Evolutionary conservation across 1,140 invertebrate species (phyloP).

Genomic region (Brachionus calyciflorus): DNA sequence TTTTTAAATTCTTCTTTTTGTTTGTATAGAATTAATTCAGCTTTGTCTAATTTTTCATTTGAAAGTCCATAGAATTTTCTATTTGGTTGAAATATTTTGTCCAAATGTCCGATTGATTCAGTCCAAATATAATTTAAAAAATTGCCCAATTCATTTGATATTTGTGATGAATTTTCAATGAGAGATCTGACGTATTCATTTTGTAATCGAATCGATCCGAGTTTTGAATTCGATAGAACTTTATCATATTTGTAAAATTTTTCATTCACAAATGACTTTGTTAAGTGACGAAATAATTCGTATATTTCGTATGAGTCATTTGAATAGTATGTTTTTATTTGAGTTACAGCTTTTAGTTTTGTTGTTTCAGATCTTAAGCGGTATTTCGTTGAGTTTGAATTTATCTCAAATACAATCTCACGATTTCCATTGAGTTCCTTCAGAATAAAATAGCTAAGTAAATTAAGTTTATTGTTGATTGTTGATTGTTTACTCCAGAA

Average conservation of each 20-base stretch:
- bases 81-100: conserved; percentile 48
- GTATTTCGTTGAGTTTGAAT: neutral
- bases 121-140: conserved; percentile 56
- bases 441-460: no score
- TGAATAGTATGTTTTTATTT: neutral
- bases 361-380: neutral
- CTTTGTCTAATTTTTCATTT: conserved; percentile 55
- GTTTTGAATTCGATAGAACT: neutral
- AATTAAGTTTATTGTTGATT: no score
- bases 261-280: neutral
- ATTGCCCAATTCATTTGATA: neutral
- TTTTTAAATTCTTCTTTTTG: conserved; percentile 51
- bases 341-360: neutral
- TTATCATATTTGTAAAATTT: neutral
- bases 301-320: neutral
- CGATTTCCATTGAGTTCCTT: neutral
- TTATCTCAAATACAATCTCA: neutral
- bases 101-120: conserved; percentile 55
- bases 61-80: neutral
- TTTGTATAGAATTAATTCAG: conserved; percentile 55
- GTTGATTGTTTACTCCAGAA: no score
- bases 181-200: neutral
- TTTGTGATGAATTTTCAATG: neutral
- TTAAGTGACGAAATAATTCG: conserved; percentile 15
- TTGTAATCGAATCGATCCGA: neutral